These are phyloP conservation scores for Fratercula arctica DNA, from an alignment of 2,797 vertebrate genomes.

Conservation along the genomic window DNA sequence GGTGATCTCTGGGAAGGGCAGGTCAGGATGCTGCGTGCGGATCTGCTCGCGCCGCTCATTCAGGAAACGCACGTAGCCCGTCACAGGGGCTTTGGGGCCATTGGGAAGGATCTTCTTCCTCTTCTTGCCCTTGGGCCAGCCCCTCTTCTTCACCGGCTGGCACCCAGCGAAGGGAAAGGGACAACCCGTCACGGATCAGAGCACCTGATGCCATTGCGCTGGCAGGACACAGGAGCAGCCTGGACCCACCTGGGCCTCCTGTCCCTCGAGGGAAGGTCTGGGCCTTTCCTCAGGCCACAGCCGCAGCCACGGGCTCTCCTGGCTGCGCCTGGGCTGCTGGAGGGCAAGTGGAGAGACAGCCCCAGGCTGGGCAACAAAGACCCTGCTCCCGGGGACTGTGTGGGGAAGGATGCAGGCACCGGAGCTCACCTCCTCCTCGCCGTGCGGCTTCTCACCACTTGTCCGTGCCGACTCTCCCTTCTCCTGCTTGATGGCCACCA, in stretches of 20 bases:
- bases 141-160: constrained; percentile 94
- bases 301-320: background rate
- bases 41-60: constrained; percentile 95
- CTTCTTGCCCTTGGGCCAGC: constrained; percentile 98
- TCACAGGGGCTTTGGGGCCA: constrained; percentile 96
- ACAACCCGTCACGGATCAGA: background rate
- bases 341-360: fast-evolving
- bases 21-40: constrained; percentile 89
- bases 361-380: background rate
- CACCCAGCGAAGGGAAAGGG: background rate
- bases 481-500: constrained; percentile 94
- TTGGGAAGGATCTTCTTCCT: constrained; percentile 97
- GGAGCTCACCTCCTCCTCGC: constrained; percentile 84
- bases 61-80: constrained; percentile 95
- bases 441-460: constrained; percentile 47
- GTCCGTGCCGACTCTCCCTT: constrained; percentile 81
- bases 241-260: fast-evolving
- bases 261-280: background rate
- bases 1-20: constrained; percentile 97
- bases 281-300: background rate
- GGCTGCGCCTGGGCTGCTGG: background rate
- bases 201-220: fast-evolving
- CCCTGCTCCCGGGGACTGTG: fast-evolving
- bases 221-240: too few species aligned
- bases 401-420: fast-evolving